Base-by-base conservation (phyloP, 2,888 invertebrate genomes). In the Lymantria monacha region DNA sequence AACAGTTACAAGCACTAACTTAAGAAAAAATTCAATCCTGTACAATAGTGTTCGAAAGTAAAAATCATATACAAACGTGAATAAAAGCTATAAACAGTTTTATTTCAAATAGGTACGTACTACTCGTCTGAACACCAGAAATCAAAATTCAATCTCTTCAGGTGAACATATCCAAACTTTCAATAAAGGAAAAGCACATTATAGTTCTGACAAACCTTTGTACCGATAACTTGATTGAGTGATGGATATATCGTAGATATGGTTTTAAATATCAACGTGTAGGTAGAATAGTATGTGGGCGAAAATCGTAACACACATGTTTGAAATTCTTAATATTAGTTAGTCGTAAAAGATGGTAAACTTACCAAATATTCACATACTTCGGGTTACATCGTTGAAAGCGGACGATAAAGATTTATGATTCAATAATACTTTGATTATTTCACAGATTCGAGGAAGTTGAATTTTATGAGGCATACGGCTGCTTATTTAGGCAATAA, bases 391-490 rank as follows among this genome's bases (percentile, higher is more conserved):
- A 66, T 63, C 61, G 61, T 56, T 57, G 74, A 74, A 79, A 78
- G 77, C 69, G 74, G 72, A n/a, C 69, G 82, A 86, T 87, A 87
- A 84, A 85, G 85, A 88, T 87, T 88, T 87, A 88, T 81, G 74
- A 72, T 75, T 76, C 84, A 83, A 87, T 87, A 87, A 87, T 83
- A 83, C 84, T 87, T 85, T 85, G 85, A 86, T 86, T 84, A 87
- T 85, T 81, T 84, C 83, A 81, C 79, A 85, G 85, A 86, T 87
- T 87, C 82, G 72, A 76, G 80, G 78, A 83, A 83, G 79, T 85
- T 78, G 79, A 81, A 74, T 80, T 88, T 87, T 88, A 87, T 80
- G 85, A 76, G 74, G 75, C 79, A 78, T 76, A 78, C 78, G 76
- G 79, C 75, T 81, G 74, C 81, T 83, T 84, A 85, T 83, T 86